phyloP scores from a whole-genome alignment of 2,888 invertebrate species.

The Lepidocyrtinus sp. region DNA sequence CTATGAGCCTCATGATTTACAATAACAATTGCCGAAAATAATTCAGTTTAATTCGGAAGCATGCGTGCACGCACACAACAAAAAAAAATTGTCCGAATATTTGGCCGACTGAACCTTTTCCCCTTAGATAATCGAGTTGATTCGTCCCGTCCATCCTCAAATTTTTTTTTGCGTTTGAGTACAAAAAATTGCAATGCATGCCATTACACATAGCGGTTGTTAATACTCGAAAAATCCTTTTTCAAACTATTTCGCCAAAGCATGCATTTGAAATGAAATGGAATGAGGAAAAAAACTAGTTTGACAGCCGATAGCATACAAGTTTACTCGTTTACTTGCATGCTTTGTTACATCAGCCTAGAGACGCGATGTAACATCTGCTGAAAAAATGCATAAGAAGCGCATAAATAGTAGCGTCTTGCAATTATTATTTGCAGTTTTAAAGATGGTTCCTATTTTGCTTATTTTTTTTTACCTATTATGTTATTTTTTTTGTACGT shows the following conservation, averaged over 20 bases:
- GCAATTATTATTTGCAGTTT: neutral
- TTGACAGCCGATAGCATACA: conserved; percentile 49
- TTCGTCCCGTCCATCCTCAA: conserved; percentile 7
- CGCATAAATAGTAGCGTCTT: neutral
- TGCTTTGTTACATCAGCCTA: conserved; percentile 39
- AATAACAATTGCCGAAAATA: neutral
- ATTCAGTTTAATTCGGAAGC: neutral
- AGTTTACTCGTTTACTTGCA: conserved; percentile 30
- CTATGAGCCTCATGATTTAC: neutral
- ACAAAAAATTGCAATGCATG: conserved; percentile 29
- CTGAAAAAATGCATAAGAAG: neutral
- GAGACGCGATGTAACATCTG: neutral
- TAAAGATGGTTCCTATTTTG: neutral
- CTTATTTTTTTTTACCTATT: neutral
- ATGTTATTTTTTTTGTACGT: neutral
- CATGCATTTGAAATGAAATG: conserved; percentile 32
- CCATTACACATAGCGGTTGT: conserved; percentile 47
- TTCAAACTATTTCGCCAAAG: neutral
- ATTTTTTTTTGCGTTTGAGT: neutral
- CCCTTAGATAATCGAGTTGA: conserved; percentile 16
- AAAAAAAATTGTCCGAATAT: neutral
- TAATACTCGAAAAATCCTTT: conserved; percentile 23
- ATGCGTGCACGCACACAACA: conserved; percentile 44
- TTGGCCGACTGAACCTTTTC: neutral
- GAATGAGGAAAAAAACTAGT: conserved; percentile 61